Conservation (phyloP, 2,113 vertebrate species). For the Salvelinus alpinus region DNA sequence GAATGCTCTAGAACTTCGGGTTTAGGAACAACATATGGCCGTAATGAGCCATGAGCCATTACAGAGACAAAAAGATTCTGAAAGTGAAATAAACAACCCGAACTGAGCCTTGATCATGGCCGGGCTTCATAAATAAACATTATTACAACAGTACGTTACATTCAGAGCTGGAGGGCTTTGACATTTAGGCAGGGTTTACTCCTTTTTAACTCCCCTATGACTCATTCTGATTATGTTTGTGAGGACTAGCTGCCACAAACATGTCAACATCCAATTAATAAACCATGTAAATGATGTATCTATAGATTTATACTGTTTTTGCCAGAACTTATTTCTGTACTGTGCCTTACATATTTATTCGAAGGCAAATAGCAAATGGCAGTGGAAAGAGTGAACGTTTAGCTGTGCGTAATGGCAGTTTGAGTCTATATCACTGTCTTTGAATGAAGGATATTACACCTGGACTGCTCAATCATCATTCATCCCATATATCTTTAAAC, state of each 20-base stretch:
- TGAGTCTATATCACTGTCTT: not conserved
- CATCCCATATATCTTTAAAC: not conserved
- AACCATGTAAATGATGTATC: no score
- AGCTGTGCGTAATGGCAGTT: not conserved
- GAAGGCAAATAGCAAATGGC: not conserved
- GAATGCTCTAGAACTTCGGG: constrained; percentile 15
- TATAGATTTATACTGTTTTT: not conserved
- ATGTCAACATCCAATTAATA: not conserved
- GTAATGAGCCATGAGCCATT: constrained; percentile 47
- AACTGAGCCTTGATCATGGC: constrained; percentile 31
- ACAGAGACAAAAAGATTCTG: constrained; percentile 25
- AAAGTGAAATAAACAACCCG: constrained; percentile 47
- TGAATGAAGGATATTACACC: not conserved
- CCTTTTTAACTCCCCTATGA: constrained; percentile 2
- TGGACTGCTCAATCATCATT: constrained; percentile 10
- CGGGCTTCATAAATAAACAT: constrained; percentile 44
- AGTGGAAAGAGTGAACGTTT: not conserved
- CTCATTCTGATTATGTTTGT: constrained; percentile 4
- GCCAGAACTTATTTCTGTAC: not conserved
- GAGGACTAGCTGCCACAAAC: not conserved
- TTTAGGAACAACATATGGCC: constrained; percentile 49
- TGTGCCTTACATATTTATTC: not conserved
- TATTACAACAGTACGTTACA: constrained; percentile 13
- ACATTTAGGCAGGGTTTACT: not conserved
- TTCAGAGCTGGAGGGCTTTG: constrained; percentile 4